Evolutionary conservation across 2,797 vertebrate species (phyloP).

Genomic region (Sorex maritimensis): DNA sequence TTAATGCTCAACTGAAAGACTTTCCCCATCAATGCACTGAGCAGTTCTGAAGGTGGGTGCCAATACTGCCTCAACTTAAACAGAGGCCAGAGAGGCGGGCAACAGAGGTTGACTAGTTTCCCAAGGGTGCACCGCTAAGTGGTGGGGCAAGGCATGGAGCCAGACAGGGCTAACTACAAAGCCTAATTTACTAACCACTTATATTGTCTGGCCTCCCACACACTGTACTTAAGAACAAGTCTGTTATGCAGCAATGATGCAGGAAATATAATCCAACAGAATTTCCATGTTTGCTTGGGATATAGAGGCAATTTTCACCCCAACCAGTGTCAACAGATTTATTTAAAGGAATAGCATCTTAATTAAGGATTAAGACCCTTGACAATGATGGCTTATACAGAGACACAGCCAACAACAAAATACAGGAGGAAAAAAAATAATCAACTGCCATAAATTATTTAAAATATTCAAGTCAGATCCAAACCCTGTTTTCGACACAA

Average conservation of each 20-base stretch:
- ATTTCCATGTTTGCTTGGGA: background rate
- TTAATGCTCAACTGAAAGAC: background rate
- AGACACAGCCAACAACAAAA: background rate
- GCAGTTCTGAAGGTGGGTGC: background rate
- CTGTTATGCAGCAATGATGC: background rate
- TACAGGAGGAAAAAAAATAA: background rate
- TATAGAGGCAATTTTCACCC: background rate
- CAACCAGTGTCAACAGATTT: constrained; percentile 21
- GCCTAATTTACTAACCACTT: background rate
- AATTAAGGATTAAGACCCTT: background rate
- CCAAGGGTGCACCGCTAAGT: background rate
- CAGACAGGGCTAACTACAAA: background rate
- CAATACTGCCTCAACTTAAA: background rate
- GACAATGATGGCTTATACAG: constrained; percentile 1
- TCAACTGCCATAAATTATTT: constrained; percentile 39
- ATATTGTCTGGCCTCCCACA: background rate
- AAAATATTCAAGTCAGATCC: constrained; percentile 8
- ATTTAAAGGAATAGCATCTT: constrained; percentile 4
- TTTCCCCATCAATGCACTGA: too few species aligned
- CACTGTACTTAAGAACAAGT: too few species aligned
- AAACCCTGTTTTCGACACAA: constrained; percentile 51
- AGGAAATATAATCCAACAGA: background rate
- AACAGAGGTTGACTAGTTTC: background rate
- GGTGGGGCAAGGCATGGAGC: background rate
- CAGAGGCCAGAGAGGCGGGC: background rate